Evolutionary conservation across 2,888 invertebrate species (phyloP).

Genomic region (Choreutis nemorana): DNA sequence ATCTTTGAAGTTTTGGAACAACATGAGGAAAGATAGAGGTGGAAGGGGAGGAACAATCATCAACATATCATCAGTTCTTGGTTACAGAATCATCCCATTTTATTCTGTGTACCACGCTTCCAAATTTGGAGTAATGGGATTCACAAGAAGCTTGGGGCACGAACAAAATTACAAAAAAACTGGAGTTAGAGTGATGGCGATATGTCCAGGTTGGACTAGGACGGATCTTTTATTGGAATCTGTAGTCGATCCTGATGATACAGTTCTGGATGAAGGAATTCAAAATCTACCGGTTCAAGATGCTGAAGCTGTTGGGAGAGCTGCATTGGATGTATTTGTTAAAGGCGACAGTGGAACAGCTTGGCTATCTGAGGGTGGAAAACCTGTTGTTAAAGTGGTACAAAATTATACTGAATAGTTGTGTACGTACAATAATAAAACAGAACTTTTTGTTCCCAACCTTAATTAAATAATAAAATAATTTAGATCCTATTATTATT

Average conservation of each 20-base stretch:
- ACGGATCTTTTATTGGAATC: too few species aligned
- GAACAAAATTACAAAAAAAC: constrained; percentile 29
- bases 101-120: constrained; percentile 59
- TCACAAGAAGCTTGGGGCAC: constrained; percentile 33
- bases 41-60: constrained; percentile 60
- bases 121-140: constrained; percentile 44
- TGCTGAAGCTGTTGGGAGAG: neutral
- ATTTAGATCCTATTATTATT: too few species aligned
- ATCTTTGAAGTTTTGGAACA: constrained; percentile 42
- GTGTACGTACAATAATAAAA: too few species aligned
- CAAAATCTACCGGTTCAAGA: constrained; percentile 9
- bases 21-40: constrained; percentile 45
- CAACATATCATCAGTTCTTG: constrained; percentile 62
- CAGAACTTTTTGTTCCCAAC: too few species aligned
- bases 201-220: constrained; percentile 39
- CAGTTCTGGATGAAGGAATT: too few species aligned
- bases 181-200: constrained; percentile 32
- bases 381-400: constrained; percentile 27
- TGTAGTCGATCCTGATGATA: neutral
- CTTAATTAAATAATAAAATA: too few species aligned
- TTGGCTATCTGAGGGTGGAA: constrained; percentile 35
- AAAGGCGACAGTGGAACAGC: constrained; percentile 34
- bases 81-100: constrained; percentile 48
- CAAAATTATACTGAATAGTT: too few species aligned
- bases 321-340: neutral